phyloP scores from a whole-genome alignment of 2,113 vertebrate genomes.

The Morphnarchus princeps region DNA sequence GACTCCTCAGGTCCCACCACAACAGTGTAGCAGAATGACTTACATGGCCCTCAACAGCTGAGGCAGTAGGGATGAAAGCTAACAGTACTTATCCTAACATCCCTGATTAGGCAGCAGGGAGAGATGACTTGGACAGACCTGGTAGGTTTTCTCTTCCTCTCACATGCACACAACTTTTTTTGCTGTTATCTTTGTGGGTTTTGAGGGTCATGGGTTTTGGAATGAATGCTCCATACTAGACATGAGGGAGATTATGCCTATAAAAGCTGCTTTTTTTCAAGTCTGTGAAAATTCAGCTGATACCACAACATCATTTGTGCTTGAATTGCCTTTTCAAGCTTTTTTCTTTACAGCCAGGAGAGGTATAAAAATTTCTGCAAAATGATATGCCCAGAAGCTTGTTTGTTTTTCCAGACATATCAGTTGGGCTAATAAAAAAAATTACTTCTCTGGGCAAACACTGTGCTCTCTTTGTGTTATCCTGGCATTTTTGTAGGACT shows the following conservation, averaged over 20 bases:
- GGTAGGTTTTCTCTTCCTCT: background rate
- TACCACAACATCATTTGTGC: background rate
- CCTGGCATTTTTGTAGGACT: background rate
- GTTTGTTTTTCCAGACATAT: background rate
- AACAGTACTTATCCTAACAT: rapidly evolving
- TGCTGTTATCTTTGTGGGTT: background rate
- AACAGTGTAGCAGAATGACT: background rate
- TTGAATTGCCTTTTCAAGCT: background rate
- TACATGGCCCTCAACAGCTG: background rate
- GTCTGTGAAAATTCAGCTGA: background rate
- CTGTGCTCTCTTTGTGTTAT: background rate
- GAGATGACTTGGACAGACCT: background rate
- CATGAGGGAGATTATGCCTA: background rate
- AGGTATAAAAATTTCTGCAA: background rate
- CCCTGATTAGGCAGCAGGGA: background rate
- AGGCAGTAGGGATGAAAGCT: background rate
- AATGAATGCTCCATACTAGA: background rate
- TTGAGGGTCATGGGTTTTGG: background rate
- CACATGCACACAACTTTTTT: background rate
- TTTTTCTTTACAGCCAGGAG: background rate
- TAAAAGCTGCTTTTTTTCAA: background rate
- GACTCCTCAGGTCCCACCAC: background rate
- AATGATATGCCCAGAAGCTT: background rate
- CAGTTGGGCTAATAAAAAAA: background rate
- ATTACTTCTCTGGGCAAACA: background rate